Percentiles rank a stretch among this genome's conserved stretches.
These are phyloP conservation scores for Myotis myotis DNA, from an alignment of 2,797 vertebrate species.

Conservation along the genomic window DNA sequence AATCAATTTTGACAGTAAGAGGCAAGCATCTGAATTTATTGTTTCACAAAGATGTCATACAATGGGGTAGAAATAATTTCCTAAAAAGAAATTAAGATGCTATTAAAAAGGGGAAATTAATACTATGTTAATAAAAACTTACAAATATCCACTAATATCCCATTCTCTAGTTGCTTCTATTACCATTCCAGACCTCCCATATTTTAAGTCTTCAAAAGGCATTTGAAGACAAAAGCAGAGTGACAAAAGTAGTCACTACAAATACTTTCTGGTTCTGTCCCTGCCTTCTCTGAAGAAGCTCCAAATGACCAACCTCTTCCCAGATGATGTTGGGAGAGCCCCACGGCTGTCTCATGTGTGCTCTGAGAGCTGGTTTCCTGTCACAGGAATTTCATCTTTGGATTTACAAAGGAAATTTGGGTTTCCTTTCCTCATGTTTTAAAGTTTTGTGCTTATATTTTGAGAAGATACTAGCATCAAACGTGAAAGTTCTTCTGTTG, in stretches of 20 bases:
- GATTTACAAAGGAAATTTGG: background rate
- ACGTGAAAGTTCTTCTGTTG: background rate
- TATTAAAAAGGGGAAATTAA: background rate
- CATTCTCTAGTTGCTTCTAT: background rate
- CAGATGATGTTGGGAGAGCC: background rate
- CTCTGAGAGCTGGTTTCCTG: background rate
- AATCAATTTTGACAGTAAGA: background rate
- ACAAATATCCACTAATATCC: background rate
- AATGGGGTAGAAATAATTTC: background rate
- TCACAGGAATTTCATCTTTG: background rate
- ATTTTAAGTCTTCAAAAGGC: background rate
- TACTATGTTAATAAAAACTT: background rate
- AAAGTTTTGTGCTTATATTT: background rate
- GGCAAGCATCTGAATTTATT: background rate
- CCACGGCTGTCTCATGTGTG: background rate
- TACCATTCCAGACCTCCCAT: background rate
- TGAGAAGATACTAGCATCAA: background rate
- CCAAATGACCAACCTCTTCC: background rate
- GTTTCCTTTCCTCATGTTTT: background rate
- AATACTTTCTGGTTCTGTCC: background rate
- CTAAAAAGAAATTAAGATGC: background rate
- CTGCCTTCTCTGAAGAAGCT: background rate
- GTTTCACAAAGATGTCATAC: background rate
- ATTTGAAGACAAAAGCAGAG: background rate
- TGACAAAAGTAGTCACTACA: background rate